Evolutionary conservation across 2,797 vertebrate genomes (phyloP).

Genomic region (Gadopsis bispinosus): DNA sequence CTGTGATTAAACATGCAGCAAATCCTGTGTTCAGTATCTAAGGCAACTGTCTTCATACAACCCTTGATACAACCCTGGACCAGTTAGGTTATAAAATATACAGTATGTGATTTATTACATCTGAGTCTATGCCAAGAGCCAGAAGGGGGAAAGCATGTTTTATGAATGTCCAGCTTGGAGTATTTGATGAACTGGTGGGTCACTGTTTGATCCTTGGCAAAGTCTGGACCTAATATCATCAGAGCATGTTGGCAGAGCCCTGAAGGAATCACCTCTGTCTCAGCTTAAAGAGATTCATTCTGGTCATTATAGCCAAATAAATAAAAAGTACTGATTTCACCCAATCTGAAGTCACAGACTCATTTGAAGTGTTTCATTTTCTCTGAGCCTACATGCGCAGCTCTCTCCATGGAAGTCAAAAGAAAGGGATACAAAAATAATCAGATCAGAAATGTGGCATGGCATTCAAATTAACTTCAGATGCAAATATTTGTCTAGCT

Average conservation of each 20-base stretch:
- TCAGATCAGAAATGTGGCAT: not conserved
- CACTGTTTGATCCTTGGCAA: slow-evolving; percentile 80
- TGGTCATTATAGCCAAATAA: slow-evolving; percentile 54
- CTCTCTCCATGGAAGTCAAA: not conserved
- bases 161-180: slow-evolving; percentile 81
- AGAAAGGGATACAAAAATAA: not conserved
- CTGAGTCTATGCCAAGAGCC: slow-evolving; percentile 77
- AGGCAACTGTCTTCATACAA: slow-evolving; percentile 64
- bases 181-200: slow-evolving; percentile 84
- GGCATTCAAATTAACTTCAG: not conserved
- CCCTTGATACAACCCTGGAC: slow-evolving; percentile 73
- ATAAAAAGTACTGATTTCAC: slow-evolving; percentile 47
- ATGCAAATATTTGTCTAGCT: not conserved
- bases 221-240: slow-evolving; percentile 73
- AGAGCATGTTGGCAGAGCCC: slow-evolving; percentile 54
- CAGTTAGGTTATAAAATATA: slow-evolving; percentile 84
- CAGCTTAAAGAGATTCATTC: slow-evolving; percentile 30
- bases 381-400: not conserved
- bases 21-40: slow-evolving; percentile 54
- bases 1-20: slow-evolving; percentile 58
- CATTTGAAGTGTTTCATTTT: slow-evolving; percentile 14
- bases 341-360: slow-evolving; percentile 6
- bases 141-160: slow-evolving; percentile 82
- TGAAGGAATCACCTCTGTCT: slow-evolving; percentile 57
- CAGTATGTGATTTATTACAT: slow-evolving; percentile 84